phyloP scores from a whole-genome alignment of 2,888 invertebrate genomes.

The Gnatocerus cornutus region DNA sequence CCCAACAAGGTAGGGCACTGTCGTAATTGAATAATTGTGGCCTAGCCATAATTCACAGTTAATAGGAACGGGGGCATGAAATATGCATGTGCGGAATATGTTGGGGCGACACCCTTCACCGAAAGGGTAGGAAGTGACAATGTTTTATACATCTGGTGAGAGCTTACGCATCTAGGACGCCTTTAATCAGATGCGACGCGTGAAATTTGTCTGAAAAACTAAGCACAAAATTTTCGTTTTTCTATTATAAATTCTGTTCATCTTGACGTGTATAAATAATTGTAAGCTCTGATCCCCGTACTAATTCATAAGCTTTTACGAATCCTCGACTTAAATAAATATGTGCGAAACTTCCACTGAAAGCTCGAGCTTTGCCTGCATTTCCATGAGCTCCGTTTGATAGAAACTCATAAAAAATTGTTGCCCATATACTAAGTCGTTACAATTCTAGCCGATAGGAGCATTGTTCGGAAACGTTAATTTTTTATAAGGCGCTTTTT shows the following conservation, averaged over 20 bases:
- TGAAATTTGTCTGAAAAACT: conserved; percentile 22
- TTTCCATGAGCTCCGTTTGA: not conserved
- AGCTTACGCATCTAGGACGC: conserved; percentile 46
- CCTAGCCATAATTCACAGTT: conserved; percentile 65
- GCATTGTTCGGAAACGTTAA: not conserved
- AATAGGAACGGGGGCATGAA: conserved; percentile 66
- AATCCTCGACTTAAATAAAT: too few species aligned
- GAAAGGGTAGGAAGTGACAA: conserved; percentile 68
- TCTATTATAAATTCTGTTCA: too few species aligned
- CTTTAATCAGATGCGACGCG: conserved; percentile 42
- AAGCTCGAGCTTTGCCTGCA: not conserved
- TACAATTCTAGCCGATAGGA: not conserved
- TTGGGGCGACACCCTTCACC: conserved; percentile 63
- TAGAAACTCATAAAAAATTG: not conserved
- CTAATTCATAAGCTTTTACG: too few species aligned
- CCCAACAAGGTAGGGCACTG: conserved; percentile 54
- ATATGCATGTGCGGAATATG: conserved; percentile 65
- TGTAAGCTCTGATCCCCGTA: too few species aligned
- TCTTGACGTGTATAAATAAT: too few species aligned
- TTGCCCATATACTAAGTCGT: not conserved
- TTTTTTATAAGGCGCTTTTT: conserved; percentile 1
- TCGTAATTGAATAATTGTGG: conserved; percentile 68
- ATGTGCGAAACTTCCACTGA: too few species aligned
- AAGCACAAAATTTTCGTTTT: too few species aligned
- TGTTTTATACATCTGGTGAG: conserved; percentile 68